A percentile compares a stretch with the other conserved stretches of the same genome.
Evolutionary conservation across 2,797 vertebrate species (phyloP).

Genomic region (Coccyzus lansbergi): DNA sequence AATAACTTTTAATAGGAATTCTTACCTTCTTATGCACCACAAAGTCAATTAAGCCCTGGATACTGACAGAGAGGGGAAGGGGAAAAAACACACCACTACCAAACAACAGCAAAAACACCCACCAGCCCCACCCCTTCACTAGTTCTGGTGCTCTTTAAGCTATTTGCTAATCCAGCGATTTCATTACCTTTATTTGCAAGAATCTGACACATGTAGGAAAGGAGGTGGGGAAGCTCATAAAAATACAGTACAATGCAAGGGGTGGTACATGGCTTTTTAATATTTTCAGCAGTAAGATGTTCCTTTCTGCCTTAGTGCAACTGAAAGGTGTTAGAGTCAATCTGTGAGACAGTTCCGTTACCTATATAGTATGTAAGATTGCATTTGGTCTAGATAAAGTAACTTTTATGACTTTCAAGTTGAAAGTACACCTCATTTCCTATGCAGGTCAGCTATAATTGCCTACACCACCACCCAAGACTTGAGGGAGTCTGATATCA

Average conservation of each 20-base stretch:
- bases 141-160: background rate
- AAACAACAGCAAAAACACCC: background rate
- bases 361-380: background rate
- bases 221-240: background rate
- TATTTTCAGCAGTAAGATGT: background rate
- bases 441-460: slow-evolving; percentile 52
- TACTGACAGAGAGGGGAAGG: background rate
- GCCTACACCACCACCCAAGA: background rate
- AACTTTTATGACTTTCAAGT: background rate
- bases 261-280: background rate
- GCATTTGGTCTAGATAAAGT: background rate
- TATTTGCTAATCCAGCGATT: background rate
- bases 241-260: fast-evolving
- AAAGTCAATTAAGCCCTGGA: background rate
- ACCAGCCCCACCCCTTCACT: background rate
- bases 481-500: slow-evolving; percentile 7
- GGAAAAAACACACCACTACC: background rate
- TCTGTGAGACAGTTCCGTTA: background rate
- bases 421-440: slow-evolving; percentile 26
- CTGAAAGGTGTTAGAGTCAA: background rate
- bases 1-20: background rate
- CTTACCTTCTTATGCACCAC: background rate
- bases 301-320: background rate
- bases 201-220: background rate
- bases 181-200: background rate